Evolutionary conservation across 2,888 invertebrate species (phyloP), one percentile per base, ranked within the genome.

Genomic region (Phengaris alcon): DNA sequence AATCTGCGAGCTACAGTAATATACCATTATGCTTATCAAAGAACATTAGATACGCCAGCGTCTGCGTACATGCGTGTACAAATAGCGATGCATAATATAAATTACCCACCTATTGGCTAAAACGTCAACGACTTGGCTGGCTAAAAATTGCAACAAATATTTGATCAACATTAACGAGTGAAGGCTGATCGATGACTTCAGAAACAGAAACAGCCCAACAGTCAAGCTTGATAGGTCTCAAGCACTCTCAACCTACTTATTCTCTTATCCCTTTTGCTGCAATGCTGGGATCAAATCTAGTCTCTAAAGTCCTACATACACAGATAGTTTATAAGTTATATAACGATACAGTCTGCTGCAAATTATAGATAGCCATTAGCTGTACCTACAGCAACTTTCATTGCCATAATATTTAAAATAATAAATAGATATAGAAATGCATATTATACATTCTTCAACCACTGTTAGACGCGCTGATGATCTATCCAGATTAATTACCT

Each of bases 31-130:
- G 52, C 72, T 72, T 72, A 72, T 72, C 72, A 69, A 54, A 12
- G 22, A 72, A 72, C 72, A 74, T 64, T 74, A 55, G 75, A 68
- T 51, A 69, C 68, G 75, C 72, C 70, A 74, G 73, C 74, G 76
- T 77, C 77, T 74, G 74, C 55, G 70, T 69, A 69, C 48, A 69
- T 69, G 70, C 72, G 13, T 72, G 51, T 52, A 72, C 52, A 72
- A 72, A 72, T 72, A 52, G 72, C 48, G 15, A n/a, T n/a, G 51
- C 52, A 54, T 52, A 52, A 52, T 52, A 35, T 51, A 64, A 64
- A 64, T 64, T 64, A 12, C 13, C 64, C 44, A 44, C 13, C 35
- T 12, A 64, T 12, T 64, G 64, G 22, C 59, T 59, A 12, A 44
- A 64, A 64, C 64, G 35, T 59, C 64, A 12, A 64, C 12, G 12